Percentiles rank a stretch among this genome's conserved stretches.
phyloP scores from a whole-genome alignment of 2,888 invertebrate species.

The Prionchulus punctatus region DNA sequence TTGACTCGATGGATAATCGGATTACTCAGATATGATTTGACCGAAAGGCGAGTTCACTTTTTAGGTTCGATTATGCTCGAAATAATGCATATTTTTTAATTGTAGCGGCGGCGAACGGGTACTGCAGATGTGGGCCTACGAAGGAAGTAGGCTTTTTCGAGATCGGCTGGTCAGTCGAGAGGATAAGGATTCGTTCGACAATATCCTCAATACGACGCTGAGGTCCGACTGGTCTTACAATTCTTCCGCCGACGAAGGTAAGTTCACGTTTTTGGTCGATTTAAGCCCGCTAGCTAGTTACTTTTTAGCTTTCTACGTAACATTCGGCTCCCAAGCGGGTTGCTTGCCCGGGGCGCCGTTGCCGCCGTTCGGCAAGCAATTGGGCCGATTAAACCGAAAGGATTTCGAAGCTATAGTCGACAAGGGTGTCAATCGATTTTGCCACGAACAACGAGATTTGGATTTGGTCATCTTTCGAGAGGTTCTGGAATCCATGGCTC shows the following conservation, averaged over 20 bases:
- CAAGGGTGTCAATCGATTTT: constrained; percentile 34
- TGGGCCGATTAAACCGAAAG: constrained; percentile 36
- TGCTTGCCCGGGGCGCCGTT: constrained; percentile 34
- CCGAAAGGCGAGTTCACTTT: constrained; percentile 16
- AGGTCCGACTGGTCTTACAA: background rate
- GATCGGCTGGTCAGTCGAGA: constrained; percentile 52
- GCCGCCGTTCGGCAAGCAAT: constrained; percentile 35
- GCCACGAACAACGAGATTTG: constrained; percentile 48
- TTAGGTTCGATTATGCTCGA: background rate
- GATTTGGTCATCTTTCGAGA: constrained; percentile 50
- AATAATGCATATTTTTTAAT: background rate
- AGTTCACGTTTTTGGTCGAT: no score
- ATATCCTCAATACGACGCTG: constrained; percentile 43
- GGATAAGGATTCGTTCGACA: constrained; percentile 49
- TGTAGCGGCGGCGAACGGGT: constrained; percentile 24
- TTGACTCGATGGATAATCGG: constrained; percentile 54
- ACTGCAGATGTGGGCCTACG: constrained; percentile 52
- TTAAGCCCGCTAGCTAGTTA: no score
- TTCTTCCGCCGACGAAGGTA: background rate
- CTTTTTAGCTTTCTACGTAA: constrained; percentile 32
- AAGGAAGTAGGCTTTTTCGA: constrained; percentile 56
- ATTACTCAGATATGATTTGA: constrained; percentile 46
- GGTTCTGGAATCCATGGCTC: constrained; percentile 48
- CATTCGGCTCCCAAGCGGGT: constrained; percentile 32
- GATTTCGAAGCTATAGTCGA: constrained; percentile 39